Conservation (phyloP, 1,140 invertebrate genomes). For the Drosophila ogumai region DNA sequence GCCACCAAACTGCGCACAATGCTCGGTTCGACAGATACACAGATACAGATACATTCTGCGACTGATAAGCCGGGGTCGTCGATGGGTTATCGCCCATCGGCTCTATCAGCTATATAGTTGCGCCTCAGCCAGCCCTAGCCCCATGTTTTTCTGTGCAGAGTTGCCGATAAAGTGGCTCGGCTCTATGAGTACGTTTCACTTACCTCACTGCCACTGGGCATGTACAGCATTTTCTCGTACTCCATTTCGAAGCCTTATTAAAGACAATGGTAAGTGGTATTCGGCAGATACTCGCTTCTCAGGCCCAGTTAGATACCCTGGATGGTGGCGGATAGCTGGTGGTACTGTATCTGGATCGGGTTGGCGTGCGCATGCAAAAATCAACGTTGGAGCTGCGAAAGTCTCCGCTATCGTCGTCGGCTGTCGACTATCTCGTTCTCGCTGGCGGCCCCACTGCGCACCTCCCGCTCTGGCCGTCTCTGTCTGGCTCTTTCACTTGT, state of each 20-base stretch:
- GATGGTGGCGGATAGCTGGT: conserved; percentile 16
- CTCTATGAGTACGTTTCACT: conserved; percentile 31
- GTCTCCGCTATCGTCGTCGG: conserved; percentile 44
- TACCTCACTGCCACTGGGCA: conserved; percentile 61
- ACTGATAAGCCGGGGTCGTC: conserved; percentile 47
- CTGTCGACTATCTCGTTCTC: conserved; percentile 54
- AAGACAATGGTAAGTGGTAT: conserved; percentile 19
- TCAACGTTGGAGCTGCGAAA: conserved; percentile 64
- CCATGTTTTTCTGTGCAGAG: conserved; percentile 6
- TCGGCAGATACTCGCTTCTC: conserved; percentile 31
- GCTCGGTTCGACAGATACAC: conserved; percentile 32
- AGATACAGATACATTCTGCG: conserved; percentile 30
- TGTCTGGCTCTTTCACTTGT: conserved; percentile 62
- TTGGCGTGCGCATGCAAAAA: conserved; percentile 62
- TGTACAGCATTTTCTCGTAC: conserved; percentile 78
- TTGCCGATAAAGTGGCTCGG: conserved; percentile 10
- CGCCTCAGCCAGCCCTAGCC: conserved; percentile 15
- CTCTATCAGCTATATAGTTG: conserved; percentile 47
- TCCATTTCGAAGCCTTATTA: conserved; percentile 63
- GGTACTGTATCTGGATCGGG: conserved; percentile 28
- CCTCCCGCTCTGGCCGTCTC: conserved; percentile 36
- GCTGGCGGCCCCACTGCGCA: conserved; percentile 19
- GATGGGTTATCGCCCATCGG: conserved; percentile 59
- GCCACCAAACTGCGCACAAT: conserved; percentile 69
- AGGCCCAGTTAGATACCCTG: conserved; percentile 28